A percentile compares a stretch with the other conserved stretches of the same genome.
These are phyloP conservation scores for Eremobia ochroleuca DNA, from an alignment of 2,888 invertebrate species.

Conservation along the genomic window DNA sequence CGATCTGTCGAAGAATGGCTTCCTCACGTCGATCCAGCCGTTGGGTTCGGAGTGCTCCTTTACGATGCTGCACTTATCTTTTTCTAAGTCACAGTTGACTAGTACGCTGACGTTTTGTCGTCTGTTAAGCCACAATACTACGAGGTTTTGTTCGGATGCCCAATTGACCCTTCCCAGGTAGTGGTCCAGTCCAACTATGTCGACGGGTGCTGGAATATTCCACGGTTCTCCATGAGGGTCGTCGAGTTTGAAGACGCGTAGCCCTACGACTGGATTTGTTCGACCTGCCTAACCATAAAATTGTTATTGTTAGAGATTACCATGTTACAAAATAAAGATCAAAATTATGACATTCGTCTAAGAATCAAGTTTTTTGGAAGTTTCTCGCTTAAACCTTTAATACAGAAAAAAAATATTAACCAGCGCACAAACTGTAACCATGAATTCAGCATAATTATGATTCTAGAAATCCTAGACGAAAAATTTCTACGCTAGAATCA, in stretches of 20 bases:
- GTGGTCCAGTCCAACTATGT: slow-evolving; percentile 91
- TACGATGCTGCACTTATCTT: slow-evolving; percentile 84
- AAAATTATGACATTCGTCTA: too few relatives aligned
- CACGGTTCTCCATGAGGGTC: slow-evolving; percentile 78
- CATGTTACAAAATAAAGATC: background rate
- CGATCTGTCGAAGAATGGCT: slow-evolving; percentile 89
- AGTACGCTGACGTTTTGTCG: slow-evolving; percentile 94
- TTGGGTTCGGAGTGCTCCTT: slow-evolving; percentile 89
- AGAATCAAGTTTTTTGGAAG: background rate
- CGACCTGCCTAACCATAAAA: slow-evolving; percentile 92
- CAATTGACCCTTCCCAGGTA: slow-evolving; percentile 94
- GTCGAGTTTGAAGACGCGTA: slow-evolving; percentile 91
- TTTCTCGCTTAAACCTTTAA: background rate
- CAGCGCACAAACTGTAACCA: too few relatives aligned
- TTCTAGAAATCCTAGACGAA: too few relatives aligned
- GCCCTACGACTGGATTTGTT: slow-evolving; percentile 93
- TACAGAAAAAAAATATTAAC: too few relatives aligned
- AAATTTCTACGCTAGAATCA: too few relatives aligned
- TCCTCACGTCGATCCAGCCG: slow-evolving; percentile 93
- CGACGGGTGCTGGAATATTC: slow-evolving; percentile 89
- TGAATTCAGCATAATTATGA: too few relatives aligned
- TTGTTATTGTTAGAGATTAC: slow-evolving; percentile 31
- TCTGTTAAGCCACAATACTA: slow-evolving; percentile 96
- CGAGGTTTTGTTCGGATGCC: slow-evolving; percentile 92
- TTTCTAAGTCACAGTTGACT: slow-evolving; percentile 90